Conservation (phyloP, 23 tunicate species). For the Diplosoma virens region DNA sequence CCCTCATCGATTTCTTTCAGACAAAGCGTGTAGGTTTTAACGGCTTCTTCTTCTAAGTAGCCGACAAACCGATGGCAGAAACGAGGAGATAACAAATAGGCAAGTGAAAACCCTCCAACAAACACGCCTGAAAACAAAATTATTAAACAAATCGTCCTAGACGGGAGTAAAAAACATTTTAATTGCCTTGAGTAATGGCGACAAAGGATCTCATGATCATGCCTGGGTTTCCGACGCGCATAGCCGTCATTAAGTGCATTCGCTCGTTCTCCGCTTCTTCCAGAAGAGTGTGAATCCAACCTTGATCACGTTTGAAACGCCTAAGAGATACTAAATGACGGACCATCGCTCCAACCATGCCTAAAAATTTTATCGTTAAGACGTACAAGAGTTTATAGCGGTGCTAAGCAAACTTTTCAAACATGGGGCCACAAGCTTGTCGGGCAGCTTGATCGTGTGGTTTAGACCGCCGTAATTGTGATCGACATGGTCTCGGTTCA, state of each 20-base stretch:
- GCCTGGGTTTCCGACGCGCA: constrained; percentile 89
- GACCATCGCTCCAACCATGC: constrained; percentile 96
- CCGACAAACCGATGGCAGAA: constrained; percentile 96
- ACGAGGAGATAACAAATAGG: constrained; percentile 73
- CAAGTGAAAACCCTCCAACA: constrained; percentile 74
- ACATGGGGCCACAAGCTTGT: no score
- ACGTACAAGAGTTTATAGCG: no score
- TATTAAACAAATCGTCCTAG: neutral
- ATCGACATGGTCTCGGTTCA: no score
- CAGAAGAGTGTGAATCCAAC: constrained; percentile 88
- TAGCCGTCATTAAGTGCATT: constrained; percentile 92
- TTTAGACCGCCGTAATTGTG: no score
- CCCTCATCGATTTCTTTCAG: constrained; percentile 75
- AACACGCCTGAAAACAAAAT: constrained; percentile 42
- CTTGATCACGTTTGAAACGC: constrained; percentile 75
- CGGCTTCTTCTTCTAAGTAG: constrained; percentile 89
- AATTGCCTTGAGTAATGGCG: constrained; percentile 73
- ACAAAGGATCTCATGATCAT: constrained; percentile 64
- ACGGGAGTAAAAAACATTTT: no score
- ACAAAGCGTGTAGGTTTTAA: constrained; percentile 76
- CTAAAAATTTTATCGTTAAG: no score
- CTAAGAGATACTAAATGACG: constrained; percentile 76
- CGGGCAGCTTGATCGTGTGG: no score
- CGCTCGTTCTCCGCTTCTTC: constrained; percentile 94
- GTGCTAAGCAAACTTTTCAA: no score